Percentiles rank a stretch among this genome's conserved stretches.
These are phyloP conservation scores for Poeciliopsis turneri DNA, from an alignment of 2,797 vertebrate species.

Conservation along the genomic window DNA sequence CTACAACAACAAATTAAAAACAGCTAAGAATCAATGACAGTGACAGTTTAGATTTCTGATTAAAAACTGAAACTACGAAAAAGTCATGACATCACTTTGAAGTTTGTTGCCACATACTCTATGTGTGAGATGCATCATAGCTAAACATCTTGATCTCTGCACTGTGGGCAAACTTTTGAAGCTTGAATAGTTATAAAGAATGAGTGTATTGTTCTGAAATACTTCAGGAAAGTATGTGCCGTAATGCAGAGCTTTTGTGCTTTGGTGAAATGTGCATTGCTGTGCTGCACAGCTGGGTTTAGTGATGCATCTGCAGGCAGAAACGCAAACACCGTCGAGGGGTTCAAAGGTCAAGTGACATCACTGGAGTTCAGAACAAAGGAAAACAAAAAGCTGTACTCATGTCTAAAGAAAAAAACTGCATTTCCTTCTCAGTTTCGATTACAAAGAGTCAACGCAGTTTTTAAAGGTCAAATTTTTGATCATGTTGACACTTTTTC, in stretches of 20 bases:
- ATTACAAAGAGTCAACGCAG: not conserved
- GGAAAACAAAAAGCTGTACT: not conserved
- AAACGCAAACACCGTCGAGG: not conserved
- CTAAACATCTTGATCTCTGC: not conserved
- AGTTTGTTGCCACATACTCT: not conserved
- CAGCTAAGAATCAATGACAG: not conserved
- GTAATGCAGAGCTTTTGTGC: not conserved
- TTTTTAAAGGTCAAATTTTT: not conserved
- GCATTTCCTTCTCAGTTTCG: not conserved
- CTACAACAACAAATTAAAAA: not conserved
- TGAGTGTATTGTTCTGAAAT: not conserved
- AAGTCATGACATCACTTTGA: not conserved
- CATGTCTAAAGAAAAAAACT: not conserved
- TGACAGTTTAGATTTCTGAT: not conserved
- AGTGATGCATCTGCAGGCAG: not conserved
- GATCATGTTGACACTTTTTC: not conserved
- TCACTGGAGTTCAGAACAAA: not conserved
- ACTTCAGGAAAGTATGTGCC: not conserved
- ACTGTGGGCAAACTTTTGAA: not conserved
- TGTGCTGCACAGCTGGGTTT: not conserved
- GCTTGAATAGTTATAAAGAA: not conserved
- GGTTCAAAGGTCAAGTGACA: not conserved
- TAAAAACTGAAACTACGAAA: not conserved
- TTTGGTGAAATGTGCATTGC: not conserved
- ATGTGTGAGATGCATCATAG: not conserved